These are phyloP conservation scores for Notarius quadriscutis DNA, from an alignment of 2,113 vertebrate genomes.

Conservation along the genomic window DNA sequence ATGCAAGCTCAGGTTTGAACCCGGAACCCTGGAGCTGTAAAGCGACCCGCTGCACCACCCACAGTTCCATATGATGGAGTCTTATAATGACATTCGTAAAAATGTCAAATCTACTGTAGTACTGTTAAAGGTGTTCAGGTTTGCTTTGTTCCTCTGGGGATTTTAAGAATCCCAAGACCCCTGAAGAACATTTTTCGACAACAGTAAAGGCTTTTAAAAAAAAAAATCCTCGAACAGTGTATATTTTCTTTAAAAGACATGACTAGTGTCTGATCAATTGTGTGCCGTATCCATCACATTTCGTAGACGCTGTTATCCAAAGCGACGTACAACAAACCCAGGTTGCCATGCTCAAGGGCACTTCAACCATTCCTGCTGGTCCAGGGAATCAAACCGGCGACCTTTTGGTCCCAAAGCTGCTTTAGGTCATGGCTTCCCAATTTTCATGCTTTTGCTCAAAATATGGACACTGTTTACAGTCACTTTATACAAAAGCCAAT, in stretches of 20 bases:
- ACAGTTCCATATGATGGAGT: background rate
- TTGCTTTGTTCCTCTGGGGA: background rate
- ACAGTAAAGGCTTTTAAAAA: background rate
- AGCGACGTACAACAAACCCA: too few relatives aligned
- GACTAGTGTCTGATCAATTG: background rate
- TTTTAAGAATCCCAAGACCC: too few relatives aligned
- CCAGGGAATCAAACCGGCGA: too few relatives aligned
- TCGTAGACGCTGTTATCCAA: too few relatives aligned
- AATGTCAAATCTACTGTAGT: background rate
- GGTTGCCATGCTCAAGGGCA: too few relatives aligned
- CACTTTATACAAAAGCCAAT: background rate
- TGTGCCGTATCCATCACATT: background rate
- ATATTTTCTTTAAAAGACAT: background rate
- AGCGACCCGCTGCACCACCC: background rate
- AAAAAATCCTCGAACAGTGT: background rate
- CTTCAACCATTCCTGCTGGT: too few relatives aligned
- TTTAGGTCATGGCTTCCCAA: too few relatives aligned
- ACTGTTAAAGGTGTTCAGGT: background rate
- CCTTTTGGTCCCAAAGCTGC: too few relatives aligned
- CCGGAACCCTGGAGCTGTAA: background rate
- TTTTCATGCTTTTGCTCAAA: background rate
- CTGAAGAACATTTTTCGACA: background rate
- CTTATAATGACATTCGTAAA: background rate
- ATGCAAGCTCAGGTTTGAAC: background rate
- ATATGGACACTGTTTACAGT: background rate